Conservation (phyloP, 2,888 invertebrate genomes). For the Phortica magna region DNA sequence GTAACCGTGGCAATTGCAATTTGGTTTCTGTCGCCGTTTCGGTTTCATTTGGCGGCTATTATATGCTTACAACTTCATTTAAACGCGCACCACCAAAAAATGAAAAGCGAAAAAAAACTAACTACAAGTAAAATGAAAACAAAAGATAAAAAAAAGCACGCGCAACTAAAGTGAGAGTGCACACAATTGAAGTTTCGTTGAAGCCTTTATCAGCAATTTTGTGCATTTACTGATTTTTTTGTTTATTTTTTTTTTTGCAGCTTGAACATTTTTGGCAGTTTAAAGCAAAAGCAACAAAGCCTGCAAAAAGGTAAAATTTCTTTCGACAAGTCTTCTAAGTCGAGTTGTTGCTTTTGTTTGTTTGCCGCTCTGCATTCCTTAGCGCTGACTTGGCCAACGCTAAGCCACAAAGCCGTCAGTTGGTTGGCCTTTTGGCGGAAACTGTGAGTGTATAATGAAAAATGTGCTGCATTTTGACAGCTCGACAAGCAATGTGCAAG, state of each 20-base stretch:
- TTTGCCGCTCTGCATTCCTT: not conserved
- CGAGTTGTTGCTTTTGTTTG: not conserved
- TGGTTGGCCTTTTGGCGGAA: not conserved
- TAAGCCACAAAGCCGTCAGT: conserved; percentile 46
- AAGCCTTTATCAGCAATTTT: conserved; percentile 13
- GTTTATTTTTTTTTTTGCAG: not conserved
- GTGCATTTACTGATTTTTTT: conserved; percentile 10
- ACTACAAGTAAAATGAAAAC: not conserved
- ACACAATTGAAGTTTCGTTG: conserved; percentile 9
- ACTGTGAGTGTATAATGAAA: conserved; percentile 22
- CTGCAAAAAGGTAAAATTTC: not conserved
- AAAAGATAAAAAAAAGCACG: not conserved
- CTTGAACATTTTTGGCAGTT: not conserved
- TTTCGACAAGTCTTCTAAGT: not conserved
- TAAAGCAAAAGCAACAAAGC: too few relatives aligned
- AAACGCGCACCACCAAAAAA: not conserved
- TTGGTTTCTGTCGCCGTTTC: conserved; percentile 19
- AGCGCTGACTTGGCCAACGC: conserved; percentile 53
- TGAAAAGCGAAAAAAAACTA: not conserved
- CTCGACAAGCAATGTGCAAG: conserved; percentile 33
- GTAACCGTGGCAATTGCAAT: conserved; percentile 36
- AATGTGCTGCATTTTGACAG: conserved; percentile 34
- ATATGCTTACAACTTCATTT: conserved; percentile 57
- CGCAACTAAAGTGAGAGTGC: conserved; percentile 26
- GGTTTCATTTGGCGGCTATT: not conserved